Conservation (phyloP, 2,113 vertebrate species). For the Triplophysa siluroides region DNA sequence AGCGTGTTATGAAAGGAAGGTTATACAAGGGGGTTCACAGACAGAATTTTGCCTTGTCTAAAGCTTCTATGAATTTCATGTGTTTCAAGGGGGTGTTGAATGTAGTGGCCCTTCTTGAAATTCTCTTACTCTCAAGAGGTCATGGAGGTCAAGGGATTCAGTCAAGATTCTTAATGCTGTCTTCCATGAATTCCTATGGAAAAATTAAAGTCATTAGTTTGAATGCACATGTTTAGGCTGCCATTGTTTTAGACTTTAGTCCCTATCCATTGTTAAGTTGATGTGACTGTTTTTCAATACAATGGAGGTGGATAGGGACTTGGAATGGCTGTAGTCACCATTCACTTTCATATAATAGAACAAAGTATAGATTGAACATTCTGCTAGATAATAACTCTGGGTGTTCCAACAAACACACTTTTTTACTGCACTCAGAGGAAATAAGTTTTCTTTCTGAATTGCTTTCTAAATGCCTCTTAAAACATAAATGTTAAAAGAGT, state of each 20-base stretch:
- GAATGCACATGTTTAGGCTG: background rate
- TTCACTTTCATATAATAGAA: no score
- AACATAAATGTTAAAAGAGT: background rate
- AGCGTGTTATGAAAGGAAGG: conserved; percentile 34
- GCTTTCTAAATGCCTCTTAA: conserved; percentile 2
- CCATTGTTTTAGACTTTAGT: background rate
- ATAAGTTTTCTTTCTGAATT: background rate
- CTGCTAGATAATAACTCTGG: no score
- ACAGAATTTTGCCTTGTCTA: background rate
- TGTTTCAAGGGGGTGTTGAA: conserved; percentile 68
- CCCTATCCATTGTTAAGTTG: no score
- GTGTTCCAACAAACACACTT: background rate
- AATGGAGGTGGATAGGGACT: no score
- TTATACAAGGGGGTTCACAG: conserved; percentile 23
- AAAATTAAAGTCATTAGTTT: background rate
- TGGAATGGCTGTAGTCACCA: no score
- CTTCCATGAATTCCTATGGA: background rate
- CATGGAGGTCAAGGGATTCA: conserved; percentile 26
- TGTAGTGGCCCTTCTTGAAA: conserved; percentile 65
- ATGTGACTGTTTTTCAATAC: background rate
- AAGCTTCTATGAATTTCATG: conserved; percentile 52
- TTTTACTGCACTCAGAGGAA: background rate
- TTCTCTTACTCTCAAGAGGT: conserved; percentile 59
- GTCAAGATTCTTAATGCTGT: conserved; percentile 33
- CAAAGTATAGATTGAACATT: no score